phyloP scores from a whole-genome alignment of 2,888 invertebrate species.

The Lumbricus terrestris region DNA sequence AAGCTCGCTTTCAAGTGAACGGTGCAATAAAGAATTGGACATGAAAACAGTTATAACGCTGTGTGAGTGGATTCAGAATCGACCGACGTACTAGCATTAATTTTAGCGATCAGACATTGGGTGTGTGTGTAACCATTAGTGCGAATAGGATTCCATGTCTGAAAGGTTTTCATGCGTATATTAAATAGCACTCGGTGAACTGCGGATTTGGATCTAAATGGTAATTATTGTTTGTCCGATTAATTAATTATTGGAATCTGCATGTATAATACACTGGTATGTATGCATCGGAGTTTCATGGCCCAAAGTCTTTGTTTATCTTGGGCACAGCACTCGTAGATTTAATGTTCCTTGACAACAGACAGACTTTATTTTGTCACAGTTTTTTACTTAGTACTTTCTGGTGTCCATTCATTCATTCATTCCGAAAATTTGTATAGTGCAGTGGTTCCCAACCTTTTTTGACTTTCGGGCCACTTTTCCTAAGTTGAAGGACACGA shows the following conservation, averaged over 20 bases:
- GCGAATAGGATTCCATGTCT: not conserved
- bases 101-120: not conserved
- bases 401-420: too few species aligned
- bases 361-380: not conserved
- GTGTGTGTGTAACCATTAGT: too few species aligned
- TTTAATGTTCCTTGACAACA: not conserved
- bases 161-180: not conserved
- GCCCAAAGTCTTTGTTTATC: not conserved
- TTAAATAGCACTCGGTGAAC: not conserved
- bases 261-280: too few species aligned
- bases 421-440: too few species aligned
- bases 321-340: not conserved
- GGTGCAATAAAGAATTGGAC: too few species aligned
- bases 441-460: too few species aligned
- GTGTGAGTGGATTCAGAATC: not conserved
- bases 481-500: too few species aligned
- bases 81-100: not conserved
- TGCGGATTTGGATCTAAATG: not conserved
- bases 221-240: not conserved
- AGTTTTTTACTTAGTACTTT: not conserved
- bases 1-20: too few species aligned
- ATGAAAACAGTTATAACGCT: too few species aligned
- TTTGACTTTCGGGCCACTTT: too few species aligned
- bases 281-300: too few species aligned
- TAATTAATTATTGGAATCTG: not conserved